These are phyloP conservation scores for Echinarachnius parma DNA, from an alignment of 53 echinoderm and acorn worm genomes.

Conservation along the genomic window DNA sequence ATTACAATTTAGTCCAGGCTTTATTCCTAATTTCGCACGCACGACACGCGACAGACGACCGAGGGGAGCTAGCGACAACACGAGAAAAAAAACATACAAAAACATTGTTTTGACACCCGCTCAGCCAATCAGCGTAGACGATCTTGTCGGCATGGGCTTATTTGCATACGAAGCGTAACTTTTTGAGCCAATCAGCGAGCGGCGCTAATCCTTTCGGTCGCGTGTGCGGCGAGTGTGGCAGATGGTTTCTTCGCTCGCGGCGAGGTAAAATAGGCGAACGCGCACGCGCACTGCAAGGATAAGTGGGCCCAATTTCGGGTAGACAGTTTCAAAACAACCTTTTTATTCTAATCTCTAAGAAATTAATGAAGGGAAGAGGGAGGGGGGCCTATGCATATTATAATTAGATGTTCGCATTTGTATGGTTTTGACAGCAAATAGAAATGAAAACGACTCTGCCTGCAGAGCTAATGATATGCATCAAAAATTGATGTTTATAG, in stretches of 20 bases:
- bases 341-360: too few species aligned
- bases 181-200: constrained; percentile 35
- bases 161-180: constrained; percentile 48
- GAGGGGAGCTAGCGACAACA: too few species aligned
- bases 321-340: too few species aligned
- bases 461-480: too few species aligned
- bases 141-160: constrained; percentile 21
- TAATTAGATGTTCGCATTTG: too few species aligned
- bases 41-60: constrained; percentile 37
- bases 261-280: constrained; percentile 35
- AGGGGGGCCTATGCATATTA: too few species aligned
- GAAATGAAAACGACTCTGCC: too few species aligned
- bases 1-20: constrained; percentile 26
- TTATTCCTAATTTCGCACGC: constrained; percentile 38
- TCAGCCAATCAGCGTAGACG: constrained; percentile 20
- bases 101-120: constrained; percentile 14
- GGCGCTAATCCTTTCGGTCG: constrained; percentile 37
- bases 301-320: too few species aligned
- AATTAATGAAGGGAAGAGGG: too few species aligned
- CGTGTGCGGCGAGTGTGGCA: constrained; percentile 39
- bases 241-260: constrained; percentile 40
- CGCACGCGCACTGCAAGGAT: constrained; percentile 32
- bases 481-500: too few species aligned
- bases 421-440: too few species aligned
- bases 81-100: neutral